Evolutionary conservation across 53 echinoderm and acorn worm species (phyloP).

Genomic region (Holothuria leucospilota): DNA sequence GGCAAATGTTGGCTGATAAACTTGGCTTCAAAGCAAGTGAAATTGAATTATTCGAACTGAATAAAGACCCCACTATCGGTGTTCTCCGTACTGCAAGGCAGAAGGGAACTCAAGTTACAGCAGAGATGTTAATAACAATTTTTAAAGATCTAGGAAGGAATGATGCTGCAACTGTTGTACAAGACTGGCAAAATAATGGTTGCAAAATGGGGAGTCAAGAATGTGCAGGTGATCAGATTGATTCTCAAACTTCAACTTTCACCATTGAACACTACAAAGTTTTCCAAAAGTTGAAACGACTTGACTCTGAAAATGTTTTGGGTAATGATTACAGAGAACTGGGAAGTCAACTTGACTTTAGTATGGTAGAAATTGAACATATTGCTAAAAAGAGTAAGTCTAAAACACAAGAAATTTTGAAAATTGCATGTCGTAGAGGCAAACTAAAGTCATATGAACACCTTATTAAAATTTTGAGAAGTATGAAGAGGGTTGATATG

Average conservation of each 20-base stretch:
- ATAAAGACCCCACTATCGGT: not conserved
- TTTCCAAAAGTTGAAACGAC: not conserved
- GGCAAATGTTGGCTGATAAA: not conserved
- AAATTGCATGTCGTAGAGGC: not conserved
- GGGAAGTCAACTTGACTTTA: not conserved
- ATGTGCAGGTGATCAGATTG: not conserved
- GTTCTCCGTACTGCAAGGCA: not conserved
- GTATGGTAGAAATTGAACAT: not conserved
- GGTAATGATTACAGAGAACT: slow-evolving; percentile 18
- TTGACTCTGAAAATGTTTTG: slow-evolving; percentile 1
- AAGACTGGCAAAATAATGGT: not conserved
- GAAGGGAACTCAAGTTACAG: not conserved
- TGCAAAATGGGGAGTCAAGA: not conserved
- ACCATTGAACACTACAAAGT: not conserved
- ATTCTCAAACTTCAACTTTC: not conserved
- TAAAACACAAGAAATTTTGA: slow-evolving; percentile 2
- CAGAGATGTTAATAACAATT: not conserved
- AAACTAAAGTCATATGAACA: slow-evolving; percentile 17
- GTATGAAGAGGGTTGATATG: not conserved
- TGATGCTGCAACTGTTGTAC: not conserved
- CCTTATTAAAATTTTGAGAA: not conserved
- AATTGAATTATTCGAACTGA: not conserved
- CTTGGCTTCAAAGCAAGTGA: not conserved
- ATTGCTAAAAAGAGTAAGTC: not conserved
- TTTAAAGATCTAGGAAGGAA: not conserved